Evolutionary conservation across 2,888 invertebrate genomes (phyloP), one percentile per base, ranked within the genome.

Genomic region (Ennomos quercinarius): DNA sequence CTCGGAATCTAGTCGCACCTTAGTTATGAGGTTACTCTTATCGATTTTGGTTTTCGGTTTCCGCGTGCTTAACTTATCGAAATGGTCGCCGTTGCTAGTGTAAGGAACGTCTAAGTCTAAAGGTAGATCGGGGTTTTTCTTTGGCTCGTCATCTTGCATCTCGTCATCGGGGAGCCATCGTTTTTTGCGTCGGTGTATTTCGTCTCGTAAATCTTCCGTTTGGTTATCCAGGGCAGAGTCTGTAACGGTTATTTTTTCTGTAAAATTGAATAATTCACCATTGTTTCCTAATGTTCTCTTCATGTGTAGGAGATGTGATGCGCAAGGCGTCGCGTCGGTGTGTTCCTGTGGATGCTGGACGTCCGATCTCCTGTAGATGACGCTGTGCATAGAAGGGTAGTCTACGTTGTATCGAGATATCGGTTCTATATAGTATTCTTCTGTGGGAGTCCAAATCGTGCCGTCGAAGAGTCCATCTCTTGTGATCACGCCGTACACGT

Each of bases 401-500:
- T 94, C 91, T 39, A 88, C 75, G 71, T 89, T 86, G 82, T 96
- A 96, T 72, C 96, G 94, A 71, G 94, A 94, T 57, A 96, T 91
- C 8, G 97, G 97, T 85, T 98, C 98, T 71, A 98, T 94, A 86
- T 97, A 97, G 88, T 95, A 97, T 76, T 97, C 96, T 76, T 97
- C 97, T 51, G 94, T 92, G 57, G 93, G 91, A 51, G 97, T 96
- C 84, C 95, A 94, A 78, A 98, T 96, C 55, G 96, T 96, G 53
- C 98, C 98, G 82, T 98, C 98, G 86, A 98, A 97, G 59, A 97
- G 93, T 57, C 98, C 98, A 62, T 97, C 96, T 59, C 94, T 94
- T 62, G 98, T 98, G 73, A 98, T 94, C 74, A 98, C 93, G 41
- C 98, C 98, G 79, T 97, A 96, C 53, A 98, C 97, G 68, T 94